phyloP scores from a whole-genome alignment of 2,888 invertebrate genomes.

The Tenthredo mesomela region DNA sequence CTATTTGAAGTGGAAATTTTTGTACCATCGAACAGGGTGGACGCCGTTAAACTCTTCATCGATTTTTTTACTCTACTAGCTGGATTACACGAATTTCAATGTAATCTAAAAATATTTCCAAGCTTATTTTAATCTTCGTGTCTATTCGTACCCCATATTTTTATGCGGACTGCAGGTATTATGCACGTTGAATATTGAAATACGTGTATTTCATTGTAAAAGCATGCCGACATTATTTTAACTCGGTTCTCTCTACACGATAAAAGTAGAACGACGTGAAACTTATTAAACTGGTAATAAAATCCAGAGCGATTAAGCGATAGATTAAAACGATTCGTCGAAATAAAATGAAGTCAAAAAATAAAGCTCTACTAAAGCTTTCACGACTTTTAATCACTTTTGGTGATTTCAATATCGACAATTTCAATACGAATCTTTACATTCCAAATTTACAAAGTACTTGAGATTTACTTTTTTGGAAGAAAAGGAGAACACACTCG shows the following conservation, averaged over 20 bases:
- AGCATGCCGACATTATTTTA: not conserved
- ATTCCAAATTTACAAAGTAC: too few species aligned
- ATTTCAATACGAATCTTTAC: too few species aligned
- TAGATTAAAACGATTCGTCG: not conserved
- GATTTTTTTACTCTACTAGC: not conserved
- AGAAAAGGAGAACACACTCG: too few species aligned
- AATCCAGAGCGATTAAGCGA: not conserved
- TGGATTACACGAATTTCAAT: conserved; percentile 21
- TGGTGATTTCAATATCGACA: too few species aligned
- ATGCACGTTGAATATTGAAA: not conserved
- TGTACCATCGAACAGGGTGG: not conserved
- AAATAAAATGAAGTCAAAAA: not conserved
- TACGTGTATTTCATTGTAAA: not conserved
- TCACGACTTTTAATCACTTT: not conserved
- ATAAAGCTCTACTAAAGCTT: too few species aligned
- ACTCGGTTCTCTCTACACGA: not conserved
- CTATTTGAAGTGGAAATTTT: conserved; percentile 14
- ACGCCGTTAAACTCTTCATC: too few species aligned
- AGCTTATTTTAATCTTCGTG: conserved; percentile 30
- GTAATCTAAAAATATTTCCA: conserved; percentile 12
- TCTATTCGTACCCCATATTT: not conserved
- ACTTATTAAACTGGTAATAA: not conserved
- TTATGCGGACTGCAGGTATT: not conserved
- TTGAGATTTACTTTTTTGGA: too few species aligned
- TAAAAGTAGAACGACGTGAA: not conserved